Evolutionary conservation across 2,113 vertebrate species (phyloP).

Genomic region (human (Homo sapiens)): GRCh38 chr14:79909501-79910000

Average conservation of each 20-base stretch:
- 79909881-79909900: slow-evolving; percentile 53
- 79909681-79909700: slow-evolving; percentile 16
- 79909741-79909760: not conserved
- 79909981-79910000: not conserved
- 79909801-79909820: not conserved
- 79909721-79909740: slow-evolving; percentile 32
- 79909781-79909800: slow-evolving; percentile 13
- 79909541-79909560: not conserved
- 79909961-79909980: not conserved
- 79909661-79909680: not conserved
- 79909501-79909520: not conserved
- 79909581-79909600: not conserved
- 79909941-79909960: not conserved
- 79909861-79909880: not conserved
- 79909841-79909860: not conserved
- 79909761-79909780: not conserved
- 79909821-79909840: not conserved
- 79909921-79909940: not conserved
- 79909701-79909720: not conserved
- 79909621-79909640: not conserved
- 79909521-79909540: not conserved
- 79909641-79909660: not conserved
- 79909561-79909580: not conserved
- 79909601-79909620: not conserved
- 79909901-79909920: slow-evolving; percentile 35